Base-by-base conservation (phyloP, 2,797 vertebrate genomes). In the Hydrocynus forskahlii region DNA sequence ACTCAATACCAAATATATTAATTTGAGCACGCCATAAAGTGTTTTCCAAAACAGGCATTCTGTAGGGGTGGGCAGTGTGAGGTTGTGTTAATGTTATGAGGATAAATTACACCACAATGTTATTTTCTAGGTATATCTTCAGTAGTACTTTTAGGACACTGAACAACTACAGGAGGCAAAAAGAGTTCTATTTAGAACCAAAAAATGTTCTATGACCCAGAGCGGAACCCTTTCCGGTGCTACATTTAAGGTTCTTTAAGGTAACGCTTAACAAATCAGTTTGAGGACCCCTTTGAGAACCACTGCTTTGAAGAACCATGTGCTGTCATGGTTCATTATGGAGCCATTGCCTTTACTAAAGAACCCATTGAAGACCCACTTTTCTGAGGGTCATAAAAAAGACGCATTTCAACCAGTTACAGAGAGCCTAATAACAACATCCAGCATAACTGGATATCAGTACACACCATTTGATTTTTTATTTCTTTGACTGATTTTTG, bases 1-100 rank as follows among this genome's bases (percentile, higher is more conserved):
- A 45, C 66, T 52, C 69, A 23, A 25, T 43, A 21, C 5, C 43
- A 64, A 45, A 68, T 19, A 17, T 55, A 63, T 50, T 21, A 25
- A 57, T 40, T 52, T 59, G 60, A 52, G 17, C 14, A 25, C 70
- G 71, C n/a, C 50, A 43, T 48, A 63, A 52, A 17, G 64, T 48
- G 25, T 35, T 48, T 78, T 23, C 48, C 76, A 62, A 73, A 50
- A 81, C 43, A 45, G n/a, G 67, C 17, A 25, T 59, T 38, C 16
- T 8, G 14, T 2, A 64, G 29, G 14, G 0, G 62, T 17, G 16
- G 16, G 62, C 14, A 9, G 17, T 17, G 35, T 25, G 59, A 25
- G 4, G 3, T 1, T 16, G 23, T 55, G 16, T 54, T 16, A 54
- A 13, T 16, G 14, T n/a, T 25, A n/a, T 60, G 7, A 13, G 1